These are phyloP conservation scores for Ethmia dodecea DNA, from an alignment of 2,888 invertebrate genomes.

Conservation along the genomic window DNA sequence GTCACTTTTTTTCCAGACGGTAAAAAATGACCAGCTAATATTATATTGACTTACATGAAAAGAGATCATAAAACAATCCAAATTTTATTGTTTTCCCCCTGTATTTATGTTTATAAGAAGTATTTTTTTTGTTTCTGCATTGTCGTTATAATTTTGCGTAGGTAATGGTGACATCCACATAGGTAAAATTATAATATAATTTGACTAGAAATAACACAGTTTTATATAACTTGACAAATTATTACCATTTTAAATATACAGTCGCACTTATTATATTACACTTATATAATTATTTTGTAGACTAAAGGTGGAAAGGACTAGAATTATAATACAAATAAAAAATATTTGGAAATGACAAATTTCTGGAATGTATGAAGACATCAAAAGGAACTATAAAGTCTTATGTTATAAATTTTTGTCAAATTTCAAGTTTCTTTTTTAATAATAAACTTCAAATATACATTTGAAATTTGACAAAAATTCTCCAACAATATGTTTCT, in stretches of 20 bases:
- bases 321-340: slow-evolving; percentile 19
- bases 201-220: slow-evolving; percentile 72
- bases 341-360: slow-evolving; percentile 18
- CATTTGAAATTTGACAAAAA: slow-evolving; percentile 28
- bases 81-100: no score
- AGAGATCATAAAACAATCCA: no score
- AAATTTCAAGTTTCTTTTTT: slow-evolving; percentile 25
- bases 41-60: no score
- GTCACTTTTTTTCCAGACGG: no score
- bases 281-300: slow-evolving; percentile 8
- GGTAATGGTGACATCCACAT: slow-evolving; percentile 43
- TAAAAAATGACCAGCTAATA: no score
- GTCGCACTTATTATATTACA: slow-evolving; percentile 49
- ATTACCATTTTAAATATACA: slow-evolving; percentile 50
- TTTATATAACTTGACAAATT: slow-evolving; percentile 47
- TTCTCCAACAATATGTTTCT: no score
- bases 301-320: slow-evolving; percentile 12
- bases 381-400: slow-evolving; percentile 28
- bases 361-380: slow-evolving; percentile 27
- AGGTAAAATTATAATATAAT: slow-evolving; percentile 62
- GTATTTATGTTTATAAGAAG: no score
- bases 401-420: slow-evolving; percentile 19
- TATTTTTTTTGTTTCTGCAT: slow-evolving; percentile 3
- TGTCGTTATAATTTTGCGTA: background rate
- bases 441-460: slow-evolving; percentile 26